Evolutionary conservation across 2,797 vertebrate genomes (phyloP), one percentile per base, ranked within the genome.

Genomic region (Ceryle rudis): DNA sequence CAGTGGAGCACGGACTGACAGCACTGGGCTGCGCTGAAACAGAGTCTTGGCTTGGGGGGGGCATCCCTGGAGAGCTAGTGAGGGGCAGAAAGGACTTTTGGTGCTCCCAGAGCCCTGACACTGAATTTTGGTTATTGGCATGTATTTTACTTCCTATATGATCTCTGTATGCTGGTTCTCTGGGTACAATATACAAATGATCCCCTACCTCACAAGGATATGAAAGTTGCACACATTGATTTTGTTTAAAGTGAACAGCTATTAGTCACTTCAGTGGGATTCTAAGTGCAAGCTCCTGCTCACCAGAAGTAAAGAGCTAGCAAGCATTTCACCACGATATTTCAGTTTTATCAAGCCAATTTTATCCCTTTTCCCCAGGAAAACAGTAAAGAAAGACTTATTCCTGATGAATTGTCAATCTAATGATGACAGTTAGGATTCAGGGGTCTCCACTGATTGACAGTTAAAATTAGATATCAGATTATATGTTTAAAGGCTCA

Each of bases 11-110:
- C 6, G 9, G 42, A 33, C 42, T 29, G 33, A 21, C 0, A 1
- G 42, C 1, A 0, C 19, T 0, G 2, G 41, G 41, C 14, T 64
- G 4, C n/a, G 5, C 14, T 54, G 85, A 35, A 90, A 71, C 0
- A 0, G 25, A 7, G 10, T 55, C 4, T 13, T 49, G 13, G 4
- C 11, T 46, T 2, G 2, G 11, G 4, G 2, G 9, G 6, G 1
- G 18, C 11, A 89, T 61, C 5, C 29, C 15, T 1, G 0, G 8
- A 3, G 4, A 8, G 3, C 6, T 6, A 1, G 23, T 14, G 25
- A 46, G 20, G 4, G 23, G 1, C 31, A 58, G 25, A 93, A 92
- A 71, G 20, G 10, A 3, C 10, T 67, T 66, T 47, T 42, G 61
- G 16, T 41, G 25, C 15, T 84, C 31, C 62, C 11, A 29, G 67